These are phyloP conservation scores for Hemistola chrysoprasaria DNA, from an alignment of 2,888 invertebrate genomes.

Conservation along the genomic window DNA sequence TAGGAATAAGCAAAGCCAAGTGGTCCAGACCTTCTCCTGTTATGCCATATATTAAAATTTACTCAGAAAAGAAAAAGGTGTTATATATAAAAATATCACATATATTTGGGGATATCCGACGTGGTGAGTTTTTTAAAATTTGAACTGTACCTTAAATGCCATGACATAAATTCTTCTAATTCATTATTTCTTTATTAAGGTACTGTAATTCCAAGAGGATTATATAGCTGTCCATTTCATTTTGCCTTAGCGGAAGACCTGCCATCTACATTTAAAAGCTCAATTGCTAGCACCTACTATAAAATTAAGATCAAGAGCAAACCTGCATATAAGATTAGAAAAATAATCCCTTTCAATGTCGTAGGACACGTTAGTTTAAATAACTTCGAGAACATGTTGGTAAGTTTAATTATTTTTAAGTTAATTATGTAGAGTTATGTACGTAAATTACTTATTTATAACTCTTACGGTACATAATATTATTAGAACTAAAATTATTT, in stretches of 20 bases:
- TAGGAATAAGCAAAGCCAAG: constrained; percentile 57
- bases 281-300: constrained; percentile 59
- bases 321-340: constrained; percentile 44
- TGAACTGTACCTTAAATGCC: too few species aligned
- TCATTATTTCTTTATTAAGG: too few species aligned
- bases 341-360: constrained; percentile 48
- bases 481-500: too few species aligned
- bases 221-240: constrained; percentile 59
- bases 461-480: too few species aligned
- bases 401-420: constrained; percentile 31
- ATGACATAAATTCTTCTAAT: too few species aligned
- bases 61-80: constrained; percentile 58
- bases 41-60: constrained; percentile 63
- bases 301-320: constrained; percentile 56
- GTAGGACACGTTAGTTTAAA: constrained; percentile 52
- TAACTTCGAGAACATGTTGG: constrained; percentile 43
- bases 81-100: constrained; percentile 45
- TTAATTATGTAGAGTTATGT: constrained; percentile 10
- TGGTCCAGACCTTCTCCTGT: constrained; percentile 65
- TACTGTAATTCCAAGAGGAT: constrained; percentile 47
- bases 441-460: too few species aligned
- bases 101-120: constrained; percentile 49
- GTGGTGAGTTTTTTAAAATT: constrained; percentile 32
- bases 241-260: constrained; percentile 60
- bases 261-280: constrained; percentile 62